phyloP scores from a whole-genome alignment of 2,797 vertebrate genomes.

The Macropodus opercularis region DNA sequence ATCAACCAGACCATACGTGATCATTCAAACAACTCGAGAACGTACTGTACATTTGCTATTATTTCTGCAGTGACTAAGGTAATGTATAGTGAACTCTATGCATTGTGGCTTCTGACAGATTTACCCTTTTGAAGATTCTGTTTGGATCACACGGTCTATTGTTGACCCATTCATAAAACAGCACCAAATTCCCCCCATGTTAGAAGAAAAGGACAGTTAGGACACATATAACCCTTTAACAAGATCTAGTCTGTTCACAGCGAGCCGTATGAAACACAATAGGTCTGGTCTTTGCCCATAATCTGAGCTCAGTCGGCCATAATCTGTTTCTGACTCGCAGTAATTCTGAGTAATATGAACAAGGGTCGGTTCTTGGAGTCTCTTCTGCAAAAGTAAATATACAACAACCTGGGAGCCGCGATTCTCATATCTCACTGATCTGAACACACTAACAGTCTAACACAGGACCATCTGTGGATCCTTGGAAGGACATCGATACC shows the following conservation, averaged over 20 bases:
- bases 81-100: no score
- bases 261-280: slow-evolving; percentile 52
- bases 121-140: no score
- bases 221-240: slow-evolving; percentile 41
- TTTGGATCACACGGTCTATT: no score
- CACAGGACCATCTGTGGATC: slow-evolving; percentile 60
- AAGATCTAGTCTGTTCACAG: slow-evolving; percentile 29
- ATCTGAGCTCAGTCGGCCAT: slow-evolving; percentile 43
- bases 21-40: no score
- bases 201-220: slow-evolving; percentile 30
- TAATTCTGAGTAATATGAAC: slow-evolving; percentile 59
- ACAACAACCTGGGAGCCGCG: slow-evolving; percentile 56
- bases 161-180: slow-evolving; percentile 5
- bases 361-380: slow-evolving; percentile 30
- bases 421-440: slow-evolving; percentile 53
- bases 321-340: slow-evolving; percentile 54
- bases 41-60: no score
- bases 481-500: slow-evolving; percentile 48
- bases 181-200: slow-evolving; percentile 18
- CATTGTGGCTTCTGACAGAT: no score
- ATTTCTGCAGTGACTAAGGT: no score
- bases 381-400: slow-evolving; percentile 59
- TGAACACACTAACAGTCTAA: slow-evolving; percentile 59
- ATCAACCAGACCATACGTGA: no score
- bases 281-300: slow-evolving; percentile 40